These are phyloP conservation scores for Orchestia grillus DNA, from an alignment of 1,140 invertebrate genomes.

Conservation along the genomic window DNA sequence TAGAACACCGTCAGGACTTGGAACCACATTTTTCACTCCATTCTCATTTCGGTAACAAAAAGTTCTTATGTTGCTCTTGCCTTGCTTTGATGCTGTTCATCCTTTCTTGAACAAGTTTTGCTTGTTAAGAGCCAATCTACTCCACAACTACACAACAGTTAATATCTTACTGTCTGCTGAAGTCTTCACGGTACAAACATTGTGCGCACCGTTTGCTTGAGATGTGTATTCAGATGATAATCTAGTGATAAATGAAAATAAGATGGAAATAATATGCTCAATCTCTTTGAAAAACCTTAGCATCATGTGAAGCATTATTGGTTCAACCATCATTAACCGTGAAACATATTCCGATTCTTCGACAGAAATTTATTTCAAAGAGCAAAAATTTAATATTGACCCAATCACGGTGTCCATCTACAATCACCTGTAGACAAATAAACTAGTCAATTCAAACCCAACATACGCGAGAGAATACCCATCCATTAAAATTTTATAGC, in stretches of 20 bases:
- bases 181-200: background rate
- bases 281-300: background rate
- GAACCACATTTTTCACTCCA: background rate
- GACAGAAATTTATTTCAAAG: background rate
- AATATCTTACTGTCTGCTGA: background rate
- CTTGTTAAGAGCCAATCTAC: background rate
- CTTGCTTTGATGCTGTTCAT: background rate
- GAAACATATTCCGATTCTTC: background rate
- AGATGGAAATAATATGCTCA: background rate
- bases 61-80: background rate
- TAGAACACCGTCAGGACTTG: background rate
- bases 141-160: background rate
- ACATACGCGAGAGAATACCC: too few species aligned
- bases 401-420: background rate
- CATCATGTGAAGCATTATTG: background rate
- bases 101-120: background rate
- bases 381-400: background rate
- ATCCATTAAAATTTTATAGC: background rate
- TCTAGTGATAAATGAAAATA: background rate
- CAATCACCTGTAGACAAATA: too few species aligned
- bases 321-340: background rate
- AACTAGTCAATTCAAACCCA: too few species aligned
- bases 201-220: background rate
- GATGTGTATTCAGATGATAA: background rate
- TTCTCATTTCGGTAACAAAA: background rate